These are phyloP conservation scores for Origma solitaria DNA, from an alignment of 2,113 vertebrate species.

Conservation along the genomic window DNA sequence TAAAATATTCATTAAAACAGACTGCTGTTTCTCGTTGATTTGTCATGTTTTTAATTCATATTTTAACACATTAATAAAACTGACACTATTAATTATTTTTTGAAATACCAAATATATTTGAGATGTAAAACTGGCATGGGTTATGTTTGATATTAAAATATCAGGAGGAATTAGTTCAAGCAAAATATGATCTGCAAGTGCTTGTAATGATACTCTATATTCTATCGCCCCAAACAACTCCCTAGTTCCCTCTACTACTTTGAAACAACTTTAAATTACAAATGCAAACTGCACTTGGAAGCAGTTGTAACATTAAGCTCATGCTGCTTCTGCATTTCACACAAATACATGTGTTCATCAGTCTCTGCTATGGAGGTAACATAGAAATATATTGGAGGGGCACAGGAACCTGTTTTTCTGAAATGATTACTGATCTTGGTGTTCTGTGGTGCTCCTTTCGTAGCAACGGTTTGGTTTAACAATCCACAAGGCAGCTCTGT, in stretches of 20 bases:
- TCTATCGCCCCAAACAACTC: constrained; percentile 27
- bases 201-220: constrained; percentile 8
- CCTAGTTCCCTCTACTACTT: constrained; percentile 18
- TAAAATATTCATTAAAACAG: constrained; percentile 80
- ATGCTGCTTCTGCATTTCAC: background rate
- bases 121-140: constrained; percentile 29
- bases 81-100: constrained; percentile 73
- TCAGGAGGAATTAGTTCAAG: constrained; percentile 36
- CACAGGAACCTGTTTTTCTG: background rate
- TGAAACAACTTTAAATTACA: constrained; percentile 44
- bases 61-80: constrained; percentile 79
- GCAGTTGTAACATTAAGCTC: constrained; percentile 2
- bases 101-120: constrained; percentile 65
- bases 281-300: constrained; percentile 19
- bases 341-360: background rate
- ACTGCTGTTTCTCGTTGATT: constrained; percentile 69
- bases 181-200: background rate
- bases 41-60: constrained; percentile 78
- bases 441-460: background rate
- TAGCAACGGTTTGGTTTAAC: constrained; percentile 10
- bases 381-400: background rate
- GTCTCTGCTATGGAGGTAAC: background rate
- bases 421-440: background rate
- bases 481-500: constrained; percentile 17
- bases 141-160: constrained; percentile 13